Conservation (phyloP, 2,113 vertebrate genomes). For the western clawed frog (Xenopus tropicalis) region UCB_Xtro_10.0 CM004448.2:23698501-23699000, state of each 20-base stretch:
- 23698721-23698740: slow-evolving; percentile 15
- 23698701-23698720: slow-evolving; percentile 16
- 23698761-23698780: neutral
- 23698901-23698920: neutral
- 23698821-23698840: neutral
- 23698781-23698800: neutral
- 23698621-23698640: slow-evolving; percentile 30
- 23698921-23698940: neutral
- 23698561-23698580: slow-evolving; percentile 32
- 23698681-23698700: slow-evolving; percentile 17
- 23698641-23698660: slow-evolving; percentile 24
- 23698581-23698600: slow-evolving; percentile 9
- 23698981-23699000: too few relatives aligned
- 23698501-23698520: neutral
- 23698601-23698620: slow-evolving; percentile 34
- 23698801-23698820: neutral
- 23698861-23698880: neutral
- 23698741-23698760: neutral
- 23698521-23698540: slow-evolving; percentile 2
- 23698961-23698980: too few relatives aligned
- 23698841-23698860: slow-evolving; percentile 9
- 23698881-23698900: neutral
- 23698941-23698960: neutral
- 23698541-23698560: slow-evolving; percentile 10
- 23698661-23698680: slow-evolving; percentile 12